Percentiles rank a stretch among this genome's conserved stretches.
Conservation (phyloP, 2,888 invertebrate species). For the Phasia obesa region DNA sequence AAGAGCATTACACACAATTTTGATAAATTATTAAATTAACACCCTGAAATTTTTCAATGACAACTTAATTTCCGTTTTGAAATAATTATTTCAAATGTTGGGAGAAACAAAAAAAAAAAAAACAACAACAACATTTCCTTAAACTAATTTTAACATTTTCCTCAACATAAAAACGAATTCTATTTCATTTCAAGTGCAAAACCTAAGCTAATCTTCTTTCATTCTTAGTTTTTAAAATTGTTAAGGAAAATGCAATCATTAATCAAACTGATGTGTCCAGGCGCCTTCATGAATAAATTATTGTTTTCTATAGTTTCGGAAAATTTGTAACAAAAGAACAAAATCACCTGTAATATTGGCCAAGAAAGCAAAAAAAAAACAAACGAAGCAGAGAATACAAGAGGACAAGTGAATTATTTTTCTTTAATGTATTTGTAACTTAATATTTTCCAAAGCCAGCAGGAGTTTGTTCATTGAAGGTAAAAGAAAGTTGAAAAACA, state of each 20-base stretch:
- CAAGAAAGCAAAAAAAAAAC: too few relatives aligned
- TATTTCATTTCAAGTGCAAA: constrained; percentile 54
- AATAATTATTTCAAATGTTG: constrained; percentile 64
- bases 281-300: constrained; percentile 53
- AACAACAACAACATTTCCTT: constrained; percentile 41
- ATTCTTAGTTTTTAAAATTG: neutral
- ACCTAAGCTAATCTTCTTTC: constrained; percentile 18
- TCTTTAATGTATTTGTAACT: neutral
- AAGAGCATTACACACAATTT: constrained; percentile 20
- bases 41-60: constrained; percentile 65
- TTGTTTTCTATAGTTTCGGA: constrained; percentile 31
- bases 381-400: too few relatives aligned
- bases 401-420: constrained; percentile 21
- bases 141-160: constrained; percentile 30
- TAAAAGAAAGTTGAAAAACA: constrained; percentile 31
- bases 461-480: constrained; percentile 41
- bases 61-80: constrained; percentile 70
- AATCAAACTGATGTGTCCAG: constrained; percentile 60
- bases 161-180: neutral
- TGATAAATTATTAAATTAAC: constrained; percentile 67
- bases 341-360: constrained; percentile 60
- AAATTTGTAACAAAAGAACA: constrained; percentile 29
- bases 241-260: constrained; percentile 60
- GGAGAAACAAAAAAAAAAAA: neutral
- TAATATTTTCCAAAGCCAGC: constrained; percentile 38